Evolutionary conservation across 2,888 invertebrate species (phyloP).

Genomic region (Arctia plantaginis): DNA sequence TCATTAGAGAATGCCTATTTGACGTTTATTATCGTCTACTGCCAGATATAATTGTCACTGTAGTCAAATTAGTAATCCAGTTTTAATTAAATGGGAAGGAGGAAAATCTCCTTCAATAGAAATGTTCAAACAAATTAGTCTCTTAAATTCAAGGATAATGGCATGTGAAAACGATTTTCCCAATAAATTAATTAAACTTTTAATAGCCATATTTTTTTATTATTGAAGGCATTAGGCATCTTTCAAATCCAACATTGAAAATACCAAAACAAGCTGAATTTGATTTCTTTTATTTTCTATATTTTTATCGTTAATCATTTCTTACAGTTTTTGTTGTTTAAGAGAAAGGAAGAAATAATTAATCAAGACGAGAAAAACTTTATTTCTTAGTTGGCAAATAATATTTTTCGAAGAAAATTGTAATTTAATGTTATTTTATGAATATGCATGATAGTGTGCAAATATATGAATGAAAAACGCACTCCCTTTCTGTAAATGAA

Average conservation of each 20-base stretch:
- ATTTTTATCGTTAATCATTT: conserved; percentile 26
- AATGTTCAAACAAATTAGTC: conserved; percentile 37
- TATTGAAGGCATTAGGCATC: neutral
- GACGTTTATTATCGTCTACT: conserved; percentile 49
- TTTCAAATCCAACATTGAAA: neutral
- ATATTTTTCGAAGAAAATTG: neutral
- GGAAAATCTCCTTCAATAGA: conserved; percentile 26
- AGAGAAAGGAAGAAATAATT: conserved; percentile 2
- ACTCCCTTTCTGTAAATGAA: neutral
- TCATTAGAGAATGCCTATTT: conserved; percentile 58
- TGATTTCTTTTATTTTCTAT: conserved; percentile 13
- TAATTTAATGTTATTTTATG: neutral
- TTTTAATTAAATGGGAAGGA: conserved; percentile 57
- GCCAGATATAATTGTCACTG: conserved; percentile 52
- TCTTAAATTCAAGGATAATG: conserved; percentile 21
- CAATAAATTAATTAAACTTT: conserved; percentile 32
- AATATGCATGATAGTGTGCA: too few relatives aligned
- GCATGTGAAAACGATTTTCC: conserved; percentile 24
- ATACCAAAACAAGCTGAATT: conserved; percentile 26
- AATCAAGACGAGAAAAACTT: neutral
- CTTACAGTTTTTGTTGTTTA: conserved; percentile 22
- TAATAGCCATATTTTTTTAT: conserved; percentile 14
- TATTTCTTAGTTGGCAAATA: neutral
- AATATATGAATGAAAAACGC: neutral
- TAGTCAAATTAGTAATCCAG: conserved; percentile 56